Percentiles rank a stretch among this genome's conserved stretches.
Conservation (phyloP, 2,113 vertebrate genomes). For the Procavia capensis region DNA sequence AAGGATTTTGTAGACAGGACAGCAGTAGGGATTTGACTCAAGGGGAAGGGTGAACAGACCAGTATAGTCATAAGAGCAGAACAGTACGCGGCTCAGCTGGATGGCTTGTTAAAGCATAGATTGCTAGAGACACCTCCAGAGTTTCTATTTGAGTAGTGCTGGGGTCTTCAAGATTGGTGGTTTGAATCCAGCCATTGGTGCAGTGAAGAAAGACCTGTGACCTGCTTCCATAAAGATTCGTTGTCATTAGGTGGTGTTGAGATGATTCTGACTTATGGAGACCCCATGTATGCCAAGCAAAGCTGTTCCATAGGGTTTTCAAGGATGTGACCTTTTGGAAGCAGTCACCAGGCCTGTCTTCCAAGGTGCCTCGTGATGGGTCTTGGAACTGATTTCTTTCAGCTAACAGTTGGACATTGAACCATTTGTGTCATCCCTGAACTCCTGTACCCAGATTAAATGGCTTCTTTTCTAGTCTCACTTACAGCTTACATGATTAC, state of each 20-base stretch:
- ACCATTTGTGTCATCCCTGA: not conserved
- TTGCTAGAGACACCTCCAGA: not conserved
- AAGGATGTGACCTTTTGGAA: not conserved
- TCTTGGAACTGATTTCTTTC: too few species aligned
- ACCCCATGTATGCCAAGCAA: not conserved
- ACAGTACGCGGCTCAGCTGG: not conserved
- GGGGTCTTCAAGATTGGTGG: not conserved
- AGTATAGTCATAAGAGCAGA: not conserved
- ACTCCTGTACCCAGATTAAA: not conserved
- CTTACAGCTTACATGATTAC: not conserved
- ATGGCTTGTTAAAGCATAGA: not conserved
- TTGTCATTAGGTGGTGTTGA: not conserved
- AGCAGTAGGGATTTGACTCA: not conserved
- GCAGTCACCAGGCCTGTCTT: not conserved
- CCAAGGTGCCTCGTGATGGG: not conserved
- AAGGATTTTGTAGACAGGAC: not conserved
- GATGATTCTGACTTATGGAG: not conserved
- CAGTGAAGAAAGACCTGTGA: not conserved
- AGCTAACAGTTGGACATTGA: not conserved
- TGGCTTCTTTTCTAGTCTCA: not conserved
- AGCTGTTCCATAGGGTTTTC: not conserved
- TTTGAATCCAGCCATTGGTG: not conserved
- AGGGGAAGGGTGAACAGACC: not conserved
- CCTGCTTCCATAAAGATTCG: not conserved
- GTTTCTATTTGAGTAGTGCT: not conserved